These are phyloP conservation scores for Amphipoea lucens DNA, from an alignment of 2,888 invertebrate species.

Conservation along the genomic window DNA sequence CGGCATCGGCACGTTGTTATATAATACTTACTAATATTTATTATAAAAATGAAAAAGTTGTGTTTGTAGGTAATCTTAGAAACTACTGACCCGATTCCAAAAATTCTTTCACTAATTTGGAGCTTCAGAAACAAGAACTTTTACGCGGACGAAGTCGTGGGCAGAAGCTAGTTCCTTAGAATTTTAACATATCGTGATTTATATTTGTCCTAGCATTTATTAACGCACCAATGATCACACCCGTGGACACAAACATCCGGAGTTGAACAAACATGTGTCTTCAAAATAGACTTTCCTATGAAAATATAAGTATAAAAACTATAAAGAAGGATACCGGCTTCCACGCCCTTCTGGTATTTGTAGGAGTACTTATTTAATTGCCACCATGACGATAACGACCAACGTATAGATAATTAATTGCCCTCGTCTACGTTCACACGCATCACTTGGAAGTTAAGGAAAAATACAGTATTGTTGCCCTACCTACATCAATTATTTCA, in stretches of 20 bases:
- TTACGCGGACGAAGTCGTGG: neutral
- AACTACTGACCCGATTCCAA: neutral
- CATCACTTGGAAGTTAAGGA: conserved; percentile 20
- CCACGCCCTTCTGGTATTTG: conserved; percentile 20
- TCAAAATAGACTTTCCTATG: neutral
- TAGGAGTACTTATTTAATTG: conserved; percentile 40
- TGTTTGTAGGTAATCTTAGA: neutral
- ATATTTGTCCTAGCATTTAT: neutral
- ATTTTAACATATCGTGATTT: neutral
- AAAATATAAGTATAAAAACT: neutral
- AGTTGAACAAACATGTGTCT: neutral
- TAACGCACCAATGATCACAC: neutral
- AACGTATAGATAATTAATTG: conserved; percentile 40
- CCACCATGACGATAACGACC: conserved; percentile 29
- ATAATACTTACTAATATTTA: neutral
- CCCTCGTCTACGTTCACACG: conserved; percentile 7
- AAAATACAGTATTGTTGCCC: conserved; percentile 17
- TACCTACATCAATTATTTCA: neutral
- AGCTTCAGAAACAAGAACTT: neutral
- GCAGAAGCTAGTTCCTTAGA: neutral
- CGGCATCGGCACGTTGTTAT: neutral
- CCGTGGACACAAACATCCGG: neutral
- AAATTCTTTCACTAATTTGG: neutral
- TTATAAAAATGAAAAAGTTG: neutral
- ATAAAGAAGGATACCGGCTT: neutral